Percentiles rank a stretch among this genome's conserved stretches.
These are phyloP conservation scores for Anthophora plumipes DNA, from an alignment of 2,888 invertebrate species.

Conservation along the genomic window DNA sequence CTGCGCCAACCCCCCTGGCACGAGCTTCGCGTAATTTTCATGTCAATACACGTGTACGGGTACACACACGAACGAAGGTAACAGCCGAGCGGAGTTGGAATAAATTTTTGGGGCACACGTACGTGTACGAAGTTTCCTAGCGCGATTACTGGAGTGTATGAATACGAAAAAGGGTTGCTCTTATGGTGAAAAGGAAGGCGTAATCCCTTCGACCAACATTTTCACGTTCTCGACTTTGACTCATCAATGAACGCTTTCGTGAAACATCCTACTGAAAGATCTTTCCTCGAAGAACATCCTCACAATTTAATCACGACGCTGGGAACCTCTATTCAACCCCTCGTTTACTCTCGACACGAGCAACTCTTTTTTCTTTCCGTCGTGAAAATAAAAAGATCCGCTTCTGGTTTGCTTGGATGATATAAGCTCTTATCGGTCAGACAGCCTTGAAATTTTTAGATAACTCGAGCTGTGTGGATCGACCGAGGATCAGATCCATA, in stretches of 20 bases:
- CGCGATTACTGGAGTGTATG: constrained; percentile 47
- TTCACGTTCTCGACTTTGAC: constrained; percentile 52
- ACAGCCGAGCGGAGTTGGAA: not conserved
- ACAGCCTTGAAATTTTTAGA: constrained; percentile 12
- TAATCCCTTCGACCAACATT: constrained; percentile 68
- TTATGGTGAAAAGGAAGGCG: not conserved
- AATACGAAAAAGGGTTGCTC: constrained; percentile 65
- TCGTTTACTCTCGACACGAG: constrained; percentile 11
- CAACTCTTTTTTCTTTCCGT: not conserved
- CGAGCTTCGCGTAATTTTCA: not conserved
- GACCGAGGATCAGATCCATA: not conserved
- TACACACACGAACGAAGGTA: too few species aligned
- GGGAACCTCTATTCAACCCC: constrained; percentile 14
- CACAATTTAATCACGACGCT: constrained; percentile 27
- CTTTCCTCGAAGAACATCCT: constrained; percentile 38
- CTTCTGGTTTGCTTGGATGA: constrained; percentile 16
- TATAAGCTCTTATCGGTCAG: constrained; percentile 17
- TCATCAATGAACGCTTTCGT: constrained; percentile 45
- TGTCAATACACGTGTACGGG: not conserved
- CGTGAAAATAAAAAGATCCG: not conserved
- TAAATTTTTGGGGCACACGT: constrained; percentile 47
- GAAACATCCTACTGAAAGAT: constrained; percentile 8
- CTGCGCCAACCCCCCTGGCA: not conserved
- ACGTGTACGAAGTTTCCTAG: constrained; percentile 11
- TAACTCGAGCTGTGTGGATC: not conserved